Conservation (phyloP, 1,140 invertebrate genomes). For the Drosophila dunni region DNA sequence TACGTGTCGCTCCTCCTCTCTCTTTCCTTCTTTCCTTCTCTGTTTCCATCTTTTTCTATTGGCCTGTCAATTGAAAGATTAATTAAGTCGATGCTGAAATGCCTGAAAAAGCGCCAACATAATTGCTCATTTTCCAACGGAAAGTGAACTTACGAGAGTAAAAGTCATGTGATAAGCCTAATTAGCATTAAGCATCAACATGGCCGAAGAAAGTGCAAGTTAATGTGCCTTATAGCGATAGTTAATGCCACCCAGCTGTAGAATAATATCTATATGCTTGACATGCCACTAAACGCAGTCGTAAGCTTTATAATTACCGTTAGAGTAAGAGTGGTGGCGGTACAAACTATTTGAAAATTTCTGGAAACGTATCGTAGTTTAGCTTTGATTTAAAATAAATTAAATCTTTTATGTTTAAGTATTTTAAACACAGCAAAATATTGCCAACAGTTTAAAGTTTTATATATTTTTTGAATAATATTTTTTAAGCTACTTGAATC, state of each 20-base stretch:
- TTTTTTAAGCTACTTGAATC: too few species aligned
- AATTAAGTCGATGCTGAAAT: constrained; percentile 36
- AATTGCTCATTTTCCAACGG: constrained; percentile 53
- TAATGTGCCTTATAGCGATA: constrained; percentile 1
- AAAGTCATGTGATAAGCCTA: constrained; percentile 51
- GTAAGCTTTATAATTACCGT: constrained; percentile 9
- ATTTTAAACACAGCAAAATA: too few species aligned
- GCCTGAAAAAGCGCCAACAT: constrained; percentile 42
- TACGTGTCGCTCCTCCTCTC: not conserved
- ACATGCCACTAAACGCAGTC: constrained; percentile 12
- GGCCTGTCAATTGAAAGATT: constrained; percentile 42
- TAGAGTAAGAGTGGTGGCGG: not conserved
- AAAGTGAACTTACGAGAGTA: constrained; percentile 50
- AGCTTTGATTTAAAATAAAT: not conserved
- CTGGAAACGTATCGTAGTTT: not conserved
- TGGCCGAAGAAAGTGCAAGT: constrained; percentile 52
- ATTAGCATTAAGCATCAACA: constrained; percentile 19
- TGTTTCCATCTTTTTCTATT: constrained; percentile 22
- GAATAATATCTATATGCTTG: constrained; percentile 27
- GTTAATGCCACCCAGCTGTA: constrained; percentile 10
- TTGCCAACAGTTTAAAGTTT: too few species aligned
- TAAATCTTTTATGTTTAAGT: not conserved
- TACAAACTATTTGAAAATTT: not conserved
- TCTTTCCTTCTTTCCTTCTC: constrained; percentile 8
- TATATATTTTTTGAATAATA: too few species aligned